Base-by-base conservation (phyloP, 1,140 invertebrate genomes). In the Semibalanus balanoides region DNA sequence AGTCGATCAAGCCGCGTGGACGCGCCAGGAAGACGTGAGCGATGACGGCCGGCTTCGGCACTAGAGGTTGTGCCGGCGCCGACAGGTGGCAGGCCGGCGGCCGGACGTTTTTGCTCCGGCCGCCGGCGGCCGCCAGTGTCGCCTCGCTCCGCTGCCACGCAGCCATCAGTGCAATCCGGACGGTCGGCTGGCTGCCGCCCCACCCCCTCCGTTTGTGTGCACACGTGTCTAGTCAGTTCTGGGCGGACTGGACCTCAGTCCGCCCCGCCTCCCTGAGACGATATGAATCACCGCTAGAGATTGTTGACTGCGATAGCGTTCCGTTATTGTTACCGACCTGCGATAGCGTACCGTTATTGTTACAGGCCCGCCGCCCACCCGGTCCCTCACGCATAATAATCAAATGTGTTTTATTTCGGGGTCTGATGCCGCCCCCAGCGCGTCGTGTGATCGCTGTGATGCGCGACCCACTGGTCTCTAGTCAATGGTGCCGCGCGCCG, bases 1-100 rank as follows among this genome's bases (percentile, higher is more conserved):
- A 98, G 84, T 90, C 88, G 76, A 96, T 99, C 77, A 98, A 97
- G 87, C 96, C 97, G 11, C 87, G 95, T 76, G 92, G 90, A 17
- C 79, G 80, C 9, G 79, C 77, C 40, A 81, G 80, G 74, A 78
- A 78, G 74, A 40, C 35, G 35, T 64, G 51, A 64, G 51, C 51
- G 51, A 7, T 25, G 51, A 19, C 22, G 51, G 51, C 22, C 51
- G 51, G 1, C 1, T 25, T 25, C 1, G 14, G 9, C 51, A 64
- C 51, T 25, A 7, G 7, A 64, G 51, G 1, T 1, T 7, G 7
- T 1, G 14, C 51, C 51, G 22, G 51, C 51, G 51, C 51, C 51
- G 51, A 64, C 51, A 64, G 51, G 51, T 40, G 35, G 35, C 35
- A 17, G 35, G 5, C 5, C 35, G 35, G 35, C 5, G 5, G 35